phyloP scores from a whole-genome alignment of 2,888 invertebrate genomes.

The Aproaerema taeniolella region DNA sequence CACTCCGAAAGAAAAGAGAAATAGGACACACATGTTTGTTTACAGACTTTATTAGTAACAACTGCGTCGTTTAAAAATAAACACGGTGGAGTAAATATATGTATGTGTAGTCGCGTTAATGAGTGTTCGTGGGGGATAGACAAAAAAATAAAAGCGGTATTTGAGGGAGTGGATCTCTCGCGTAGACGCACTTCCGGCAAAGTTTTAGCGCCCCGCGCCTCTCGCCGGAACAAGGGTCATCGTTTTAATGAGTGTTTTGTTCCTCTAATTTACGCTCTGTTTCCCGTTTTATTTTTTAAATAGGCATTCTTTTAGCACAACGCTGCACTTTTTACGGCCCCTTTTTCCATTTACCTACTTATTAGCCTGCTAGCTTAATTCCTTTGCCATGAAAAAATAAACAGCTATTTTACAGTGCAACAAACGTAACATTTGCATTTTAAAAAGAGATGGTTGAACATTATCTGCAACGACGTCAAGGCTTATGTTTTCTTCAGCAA shows the following conservation, averaged over 20 bases:
- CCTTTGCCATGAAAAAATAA: too few relatives aligned
- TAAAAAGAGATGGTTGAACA: too few relatives aligned
- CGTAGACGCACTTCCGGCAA: neutral
- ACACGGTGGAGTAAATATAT: slow-evolving; percentile 1
- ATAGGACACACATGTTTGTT: slow-evolving; percentile 33
- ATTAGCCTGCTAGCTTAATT: too few relatives aligned
- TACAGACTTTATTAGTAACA: slow-evolving; percentile 30
- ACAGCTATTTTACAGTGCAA: too few relatives aligned
- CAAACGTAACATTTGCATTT: too few relatives aligned
- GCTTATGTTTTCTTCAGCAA: too few relatives aligned
- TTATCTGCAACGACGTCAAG: too few relatives aligned
- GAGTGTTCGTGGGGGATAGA: too few relatives aligned
- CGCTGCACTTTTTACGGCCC: neutral
- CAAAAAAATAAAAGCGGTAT: too few relatives aligned
- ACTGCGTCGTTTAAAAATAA: slow-evolving; percentile 14
- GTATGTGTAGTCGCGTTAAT: neutral
- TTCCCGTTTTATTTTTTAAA: slow-evolving; percentile 8
- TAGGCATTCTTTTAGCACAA: neutral
- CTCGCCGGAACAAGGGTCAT: slow-evolving; percentile 6
- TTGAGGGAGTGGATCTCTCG: too few relatives aligned
- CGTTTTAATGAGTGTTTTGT: slow-evolving; percentile 11
- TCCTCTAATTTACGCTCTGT: slow-evolving; percentile 10
- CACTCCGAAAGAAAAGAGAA: slow-evolving; percentile 15
- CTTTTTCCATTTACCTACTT: too few relatives aligned
- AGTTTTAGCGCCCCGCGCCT: slow-evolving; percentile 4